phyloP scores from a whole-genome alignment of 2,888 invertebrate genomes.

The Hypselothyrea guttata region DNA sequence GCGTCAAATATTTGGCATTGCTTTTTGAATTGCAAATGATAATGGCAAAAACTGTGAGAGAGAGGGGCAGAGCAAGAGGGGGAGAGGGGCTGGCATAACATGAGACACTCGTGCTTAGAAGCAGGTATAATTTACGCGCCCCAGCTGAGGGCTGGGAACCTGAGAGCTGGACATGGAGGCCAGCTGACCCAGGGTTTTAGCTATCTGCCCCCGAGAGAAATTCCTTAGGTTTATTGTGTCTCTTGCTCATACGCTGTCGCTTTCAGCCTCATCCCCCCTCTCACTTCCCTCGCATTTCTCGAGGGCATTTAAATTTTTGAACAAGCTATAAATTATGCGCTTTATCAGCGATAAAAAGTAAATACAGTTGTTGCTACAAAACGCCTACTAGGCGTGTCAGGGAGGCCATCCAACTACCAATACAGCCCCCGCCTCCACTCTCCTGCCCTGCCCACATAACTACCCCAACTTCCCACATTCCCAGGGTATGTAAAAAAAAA shows the following conservation, averaged over 20 bases:
- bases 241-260: too few relatives aligned
- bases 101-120: too few relatives aligned
- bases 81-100: background rate
- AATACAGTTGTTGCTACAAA: constrained; percentile 75
- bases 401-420: too few relatives aligned
- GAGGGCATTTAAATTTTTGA: constrained; percentile 77
- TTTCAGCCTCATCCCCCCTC: too few relatives aligned
- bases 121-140: constrained; percentile 27
- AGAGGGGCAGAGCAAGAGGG: background rate
- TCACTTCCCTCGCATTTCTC: constrained; percentile 63
- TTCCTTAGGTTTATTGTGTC: constrained; percentile 55
- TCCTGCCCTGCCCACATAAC: background rate
- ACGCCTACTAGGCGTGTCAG: constrained; percentile 74
- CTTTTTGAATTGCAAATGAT: constrained; percentile 32
- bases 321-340: constrained; percentile 77
- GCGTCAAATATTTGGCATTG: constrained; percentile 42
- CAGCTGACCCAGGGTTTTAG: constrained; percentile 36
- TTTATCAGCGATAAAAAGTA: constrained; percentile 79
- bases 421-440: background rate
- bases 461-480: constrained; percentile 2
- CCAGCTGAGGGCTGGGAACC: background rate
- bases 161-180: background rate
- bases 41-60: constrained; percentile 20
- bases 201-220: constrained; percentile 31
- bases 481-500: constrained; percentile 23